Conservation (phyloP, 2,888 invertebrate genomes). For the Pachymerium ferrugineum region DNA sequence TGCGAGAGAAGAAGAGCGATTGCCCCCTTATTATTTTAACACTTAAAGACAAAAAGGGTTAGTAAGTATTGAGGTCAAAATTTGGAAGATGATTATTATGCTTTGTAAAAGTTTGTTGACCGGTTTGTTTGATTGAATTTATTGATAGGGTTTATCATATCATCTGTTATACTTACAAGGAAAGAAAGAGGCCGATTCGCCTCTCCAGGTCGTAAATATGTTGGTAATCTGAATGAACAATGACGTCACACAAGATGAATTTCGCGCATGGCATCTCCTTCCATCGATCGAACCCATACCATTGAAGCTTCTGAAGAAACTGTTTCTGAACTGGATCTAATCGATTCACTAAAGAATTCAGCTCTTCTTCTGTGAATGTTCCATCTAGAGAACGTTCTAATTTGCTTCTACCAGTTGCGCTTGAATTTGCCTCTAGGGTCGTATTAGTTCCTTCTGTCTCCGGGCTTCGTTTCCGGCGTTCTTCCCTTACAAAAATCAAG, state of each 20-base stretch:
- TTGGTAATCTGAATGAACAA: slow-evolving; percentile 36
- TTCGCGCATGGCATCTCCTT: slow-evolving; percentile 37
- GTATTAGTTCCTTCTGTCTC: too few relatives aligned
- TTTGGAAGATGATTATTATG: too few relatives aligned
- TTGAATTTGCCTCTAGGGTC: too few relatives aligned
- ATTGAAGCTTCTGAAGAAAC: slow-evolving; percentile 36
- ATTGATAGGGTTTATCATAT: not conserved
- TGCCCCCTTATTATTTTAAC: not conserved
- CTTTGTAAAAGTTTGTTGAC: slow-evolving; percentile 1
- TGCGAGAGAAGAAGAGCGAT: not conserved
- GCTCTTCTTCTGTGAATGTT: slow-evolving; percentile 36
- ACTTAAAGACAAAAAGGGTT: not conserved
- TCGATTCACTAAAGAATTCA: slow-evolving; percentile 34
- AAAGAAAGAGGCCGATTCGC: slow-evolving; percentile 36
- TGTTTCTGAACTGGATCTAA: slow-evolving; percentile 36
- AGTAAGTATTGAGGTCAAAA: not conserved
- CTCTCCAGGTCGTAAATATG: slow-evolving; percentile 36
- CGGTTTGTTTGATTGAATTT: not conserved
- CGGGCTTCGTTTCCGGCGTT: not conserved
- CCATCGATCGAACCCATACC: slow-evolving; percentile 36
- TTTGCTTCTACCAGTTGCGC: not conserved
- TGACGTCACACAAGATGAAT: slow-evolving; percentile 37
- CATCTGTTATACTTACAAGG: slow-evolving; percentile 33
- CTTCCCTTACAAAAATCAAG: not conserved
- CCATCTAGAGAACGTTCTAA: not conserved